Evolutionary conservation across 1,140 invertebrate genomes (phyloP), one percentile per base, ranked within the genome.

Genomic region (Aplysia californica): DNA sequence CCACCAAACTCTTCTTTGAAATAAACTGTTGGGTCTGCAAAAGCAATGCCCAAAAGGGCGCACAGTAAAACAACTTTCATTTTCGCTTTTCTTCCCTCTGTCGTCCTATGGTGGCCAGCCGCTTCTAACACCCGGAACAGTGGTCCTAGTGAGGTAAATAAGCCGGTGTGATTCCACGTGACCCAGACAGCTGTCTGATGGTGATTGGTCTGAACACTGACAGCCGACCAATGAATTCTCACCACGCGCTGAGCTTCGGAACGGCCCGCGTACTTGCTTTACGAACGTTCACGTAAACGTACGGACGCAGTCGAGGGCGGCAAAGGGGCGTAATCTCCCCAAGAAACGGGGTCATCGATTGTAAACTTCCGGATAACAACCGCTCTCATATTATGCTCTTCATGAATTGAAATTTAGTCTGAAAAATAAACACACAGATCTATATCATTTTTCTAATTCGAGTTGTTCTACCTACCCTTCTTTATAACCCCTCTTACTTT

Each of bases 1-100:
- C 86, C 85, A 39, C 77, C 75, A 78, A 88, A 89, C 66, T 79
- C 75, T 81, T 89, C 88, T 82, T 85, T 70, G 71, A 89, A 88
- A 76, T 87, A 82, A 36, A 81, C 73, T 55, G 75, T 86, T 44
- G 87, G 78, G 4, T 87, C 82, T 33, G 82, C 84, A 66, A 82
- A 79, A 44, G 79, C 81, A 65, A 80, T 70, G 74, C 81, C 85
- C 33, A 84, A 29, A 23, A 88, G 74, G 69, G 80, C 79, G 38
- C 83, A 36, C 61, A 86, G 38, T 73, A 77, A 71, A 20, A 85
- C 29, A 23, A 75, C n/a, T 58, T 84, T 83, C 75, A 58, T 80
- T 70, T 23, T 55, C 1, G 56, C 55, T 69, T 20, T n/a, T 5
- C 6, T 10, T 1, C 59, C 2, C n/a, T 68, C 36, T 41, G 31